Evolutionary conservation across 2,797 vertebrate species (phyloP).

Genomic region (Eospalax fontanierii): DNA sequence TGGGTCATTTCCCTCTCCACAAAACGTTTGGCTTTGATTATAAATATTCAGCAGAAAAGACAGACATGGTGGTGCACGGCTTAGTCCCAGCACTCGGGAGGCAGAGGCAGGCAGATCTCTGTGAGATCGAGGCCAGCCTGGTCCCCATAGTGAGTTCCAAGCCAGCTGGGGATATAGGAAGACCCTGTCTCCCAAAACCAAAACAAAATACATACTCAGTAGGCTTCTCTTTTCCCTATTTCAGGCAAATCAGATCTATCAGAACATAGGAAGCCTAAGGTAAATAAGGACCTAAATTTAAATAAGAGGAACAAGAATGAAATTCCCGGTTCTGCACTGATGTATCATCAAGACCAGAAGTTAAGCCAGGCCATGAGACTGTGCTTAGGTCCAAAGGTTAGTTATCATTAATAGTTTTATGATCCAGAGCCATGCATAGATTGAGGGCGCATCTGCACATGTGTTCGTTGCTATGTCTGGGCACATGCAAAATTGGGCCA

Average conservation of each 20-base stretch:
- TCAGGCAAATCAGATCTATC: constrained; percentile 39
- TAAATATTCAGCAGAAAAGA: background rate
- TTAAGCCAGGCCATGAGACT: constrained; percentile 17
- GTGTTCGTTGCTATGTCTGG: constrained; percentile 29
- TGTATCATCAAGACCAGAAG: constrained; percentile 24
- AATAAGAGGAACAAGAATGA: constrained; percentile 18
- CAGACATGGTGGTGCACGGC: no score
- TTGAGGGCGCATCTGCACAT: background rate
- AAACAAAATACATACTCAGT: background rate
- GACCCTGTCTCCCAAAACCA: no score
- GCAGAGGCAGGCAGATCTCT: no score
- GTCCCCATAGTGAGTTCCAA: no score
- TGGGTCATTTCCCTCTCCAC: background rate
- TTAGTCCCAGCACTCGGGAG: no score
- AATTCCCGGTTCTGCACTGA: constrained; percentile 9
- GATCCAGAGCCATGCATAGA: background rate
- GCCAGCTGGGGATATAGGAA: no score
- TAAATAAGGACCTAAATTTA: constrained; percentile 34
- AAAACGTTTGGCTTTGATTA: background rate
- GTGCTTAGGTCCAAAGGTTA: background rate
- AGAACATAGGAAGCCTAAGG: background rate
- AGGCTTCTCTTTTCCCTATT: constrained; percentile 29
- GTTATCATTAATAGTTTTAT: background rate
- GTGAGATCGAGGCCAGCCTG: no score
- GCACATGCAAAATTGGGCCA: background rate